These are phyloP conservation scores for Caretta caretta DNA, from an alignment of 2,113 vertebrate species.

Conservation along the genomic window DNA sequence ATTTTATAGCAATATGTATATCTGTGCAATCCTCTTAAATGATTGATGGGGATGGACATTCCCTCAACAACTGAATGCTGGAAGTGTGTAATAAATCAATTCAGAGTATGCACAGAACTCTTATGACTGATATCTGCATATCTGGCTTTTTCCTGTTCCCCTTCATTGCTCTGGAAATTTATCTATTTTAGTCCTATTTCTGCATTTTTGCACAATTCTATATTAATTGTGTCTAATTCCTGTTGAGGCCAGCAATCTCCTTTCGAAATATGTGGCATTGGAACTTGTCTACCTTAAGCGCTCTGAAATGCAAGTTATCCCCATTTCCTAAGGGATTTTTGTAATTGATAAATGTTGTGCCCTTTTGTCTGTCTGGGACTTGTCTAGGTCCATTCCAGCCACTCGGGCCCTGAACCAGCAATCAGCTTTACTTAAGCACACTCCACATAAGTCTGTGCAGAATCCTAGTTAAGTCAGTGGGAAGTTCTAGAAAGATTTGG, in stretches of 20 bases:
- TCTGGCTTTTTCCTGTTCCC: not conserved
- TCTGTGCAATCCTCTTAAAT: slow-evolving; percentile 6
- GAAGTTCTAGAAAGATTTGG: not conserved
- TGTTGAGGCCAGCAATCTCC: not conserved
- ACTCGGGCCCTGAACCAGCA: not conserved
- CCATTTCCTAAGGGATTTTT: not conserved
- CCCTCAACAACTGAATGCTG: slow-evolving; percentile 15
- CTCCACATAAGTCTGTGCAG: not conserved
- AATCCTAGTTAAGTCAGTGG: not conserved
- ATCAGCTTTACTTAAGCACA: not conserved
- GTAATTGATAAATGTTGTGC: not conserved
- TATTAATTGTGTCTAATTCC: not conserved
- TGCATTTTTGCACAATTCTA: not conserved
- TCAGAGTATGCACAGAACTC: not conserved
- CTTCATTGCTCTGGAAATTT: not conserved
- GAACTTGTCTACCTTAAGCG: not conserved
- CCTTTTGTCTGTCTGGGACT: not conserved
- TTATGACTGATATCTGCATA: fast-evolving
- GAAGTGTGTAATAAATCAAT: slow-evolving; percentile 35
- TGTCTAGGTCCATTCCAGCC: not conserved
- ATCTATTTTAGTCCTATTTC: not conserved
- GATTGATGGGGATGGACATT: slow-evolving; percentile 12
- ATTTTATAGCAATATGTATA: not conserved
- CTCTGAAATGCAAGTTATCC: not conserved
- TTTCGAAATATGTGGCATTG: not conserved